phyloP scores from a whole-genome alignment of 2,113 vertebrate species.

The Clarias magur region DNA sequence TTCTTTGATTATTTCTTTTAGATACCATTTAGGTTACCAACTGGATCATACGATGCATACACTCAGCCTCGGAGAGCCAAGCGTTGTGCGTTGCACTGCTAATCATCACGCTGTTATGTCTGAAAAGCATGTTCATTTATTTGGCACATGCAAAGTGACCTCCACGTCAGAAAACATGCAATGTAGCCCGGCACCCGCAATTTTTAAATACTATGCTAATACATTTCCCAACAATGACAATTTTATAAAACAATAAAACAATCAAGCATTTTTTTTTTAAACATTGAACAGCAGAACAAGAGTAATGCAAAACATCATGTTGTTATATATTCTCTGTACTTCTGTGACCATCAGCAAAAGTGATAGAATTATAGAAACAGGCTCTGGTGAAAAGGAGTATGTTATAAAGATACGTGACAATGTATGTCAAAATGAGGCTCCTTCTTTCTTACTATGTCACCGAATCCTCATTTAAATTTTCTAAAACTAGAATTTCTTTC shows the following conservation, averaged over 20 bases:
- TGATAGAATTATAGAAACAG: neutral
- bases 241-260: neutral
- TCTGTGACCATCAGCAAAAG: neutral
- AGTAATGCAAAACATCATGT: neutral
- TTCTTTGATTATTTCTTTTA: neutral
- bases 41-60: neutral
- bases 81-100: neutral
- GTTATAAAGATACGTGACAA: neutral
- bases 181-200: no score
- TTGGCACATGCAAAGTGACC: neutral
- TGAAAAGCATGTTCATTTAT: neutral
- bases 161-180: neutral
- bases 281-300: no score
- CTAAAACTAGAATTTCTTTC: no score
- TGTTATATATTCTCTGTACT: neutral
- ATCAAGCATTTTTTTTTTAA: neutral
- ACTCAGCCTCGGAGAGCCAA: no score
- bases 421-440: no score
- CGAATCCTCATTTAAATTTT: no score
- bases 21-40: neutral
- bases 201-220: neutral
- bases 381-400: neutral
- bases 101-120: neutral
- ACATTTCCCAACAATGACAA: neutral
- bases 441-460: no score